Conservation (phyloP, 2,113 vertebrate genomes). For the Cyprinus carpio region DNA sequence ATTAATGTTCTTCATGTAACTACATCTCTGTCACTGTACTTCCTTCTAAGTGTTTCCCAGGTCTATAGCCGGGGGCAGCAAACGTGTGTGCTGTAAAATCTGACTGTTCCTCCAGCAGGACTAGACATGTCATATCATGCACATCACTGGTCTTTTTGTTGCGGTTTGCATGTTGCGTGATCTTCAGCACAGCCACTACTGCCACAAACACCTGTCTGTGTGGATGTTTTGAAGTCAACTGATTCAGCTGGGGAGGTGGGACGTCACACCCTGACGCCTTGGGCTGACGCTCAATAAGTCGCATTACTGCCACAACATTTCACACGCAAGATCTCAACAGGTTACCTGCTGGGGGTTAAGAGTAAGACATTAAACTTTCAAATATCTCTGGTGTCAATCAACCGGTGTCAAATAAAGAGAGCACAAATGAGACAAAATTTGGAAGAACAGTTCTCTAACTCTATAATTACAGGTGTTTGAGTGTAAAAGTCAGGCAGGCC, state of each 20-base stretch:
- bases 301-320: background rate
- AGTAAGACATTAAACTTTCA: background rate
- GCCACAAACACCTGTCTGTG: conserved; percentile 21
- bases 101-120: background rate
- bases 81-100: background rate
- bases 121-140: conserved; percentile 27
- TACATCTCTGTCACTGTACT: background rate
- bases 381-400: conserved; percentile 24
- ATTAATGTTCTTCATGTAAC: background rate
- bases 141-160: background rate
- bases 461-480: conserved; percentile 3
- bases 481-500: background rate
- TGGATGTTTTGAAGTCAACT: conserved; percentile 3
- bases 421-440: background rate
- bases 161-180: background rate
- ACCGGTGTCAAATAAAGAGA: background rate
- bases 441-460: background rate
- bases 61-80: background rate
- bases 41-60: background rate
- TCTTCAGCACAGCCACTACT: background rate
- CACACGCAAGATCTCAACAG: background rate
- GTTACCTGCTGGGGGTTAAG: background rate
- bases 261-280: conserved; percentile 25
- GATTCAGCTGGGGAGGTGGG: conserved; percentile 2
- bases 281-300: background rate